Conservation (phyloP, 2,888 invertebrate genomes). For the Cheiracanthium punctorium region DNA sequence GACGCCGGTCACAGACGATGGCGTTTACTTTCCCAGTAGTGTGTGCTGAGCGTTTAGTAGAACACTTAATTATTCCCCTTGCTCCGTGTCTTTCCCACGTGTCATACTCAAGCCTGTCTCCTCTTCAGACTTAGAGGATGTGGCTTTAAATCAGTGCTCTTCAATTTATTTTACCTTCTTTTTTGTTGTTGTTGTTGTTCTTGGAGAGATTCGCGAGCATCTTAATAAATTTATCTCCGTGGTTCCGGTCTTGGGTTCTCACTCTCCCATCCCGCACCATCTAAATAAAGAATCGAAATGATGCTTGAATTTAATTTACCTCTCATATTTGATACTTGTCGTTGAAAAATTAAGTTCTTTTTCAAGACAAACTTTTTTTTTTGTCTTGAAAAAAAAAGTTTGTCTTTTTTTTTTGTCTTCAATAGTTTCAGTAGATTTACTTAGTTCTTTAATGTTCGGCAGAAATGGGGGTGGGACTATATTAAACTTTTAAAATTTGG, state of each 20-base stretch:
- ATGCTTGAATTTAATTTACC: too few relatives aligned
- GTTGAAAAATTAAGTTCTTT: too few relatives aligned
- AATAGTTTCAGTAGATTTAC: too few relatives aligned
- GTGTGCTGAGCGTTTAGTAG: slow-evolving; percentile 59
- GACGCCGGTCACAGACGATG: slow-evolving; percentile 41
- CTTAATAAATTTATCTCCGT: slow-evolving; percentile 9
- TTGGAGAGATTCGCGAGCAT: not conserved
- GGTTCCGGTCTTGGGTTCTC: not conserved
- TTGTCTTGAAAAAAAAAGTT: too few relatives aligned
- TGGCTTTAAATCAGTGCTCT: slow-evolving; percentile 13
- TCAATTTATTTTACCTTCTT: not conserved
- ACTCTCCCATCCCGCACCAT: not conserved
- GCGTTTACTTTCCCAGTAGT: slow-evolving; percentile 14
- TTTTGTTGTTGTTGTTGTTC: too few relatives aligned
- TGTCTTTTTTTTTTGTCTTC: too few relatives aligned
- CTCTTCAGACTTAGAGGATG: slow-evolving; percentile 56
- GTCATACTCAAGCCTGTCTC: slow-evolving; percentile 67
- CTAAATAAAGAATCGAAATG: not conserved
- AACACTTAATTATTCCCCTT: slow-evolving; percentile 62
- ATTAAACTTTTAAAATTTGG: too few relatives aligned
- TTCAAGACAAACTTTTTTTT: too few relatives aligned
- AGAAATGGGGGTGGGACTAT: too few relatives aligned
- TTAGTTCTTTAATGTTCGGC: too few relatives aligned
- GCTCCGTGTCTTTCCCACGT: slow-evolving; percentile 56
- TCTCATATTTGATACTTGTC: too few relatives aligned